Percentiles rank a stretch among this genome's conserved stretches.
These are phyloP conservation scores for Nautilus pompilius DNA, from an alignment of 1,140 invertebrate genomes.

Conservation along the genomic window DNA sequence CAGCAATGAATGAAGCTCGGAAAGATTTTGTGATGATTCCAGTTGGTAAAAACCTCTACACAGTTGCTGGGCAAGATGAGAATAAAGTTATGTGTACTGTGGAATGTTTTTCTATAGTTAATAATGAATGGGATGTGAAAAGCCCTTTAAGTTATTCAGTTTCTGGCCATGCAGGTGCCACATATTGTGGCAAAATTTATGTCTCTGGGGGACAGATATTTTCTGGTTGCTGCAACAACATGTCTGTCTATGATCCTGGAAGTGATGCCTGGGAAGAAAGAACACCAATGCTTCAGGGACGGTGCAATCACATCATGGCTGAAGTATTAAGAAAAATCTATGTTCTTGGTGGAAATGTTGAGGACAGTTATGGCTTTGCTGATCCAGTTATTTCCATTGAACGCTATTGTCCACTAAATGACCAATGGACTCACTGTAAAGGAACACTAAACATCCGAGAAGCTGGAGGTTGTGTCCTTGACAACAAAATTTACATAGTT, in stretches of 20 bases:
- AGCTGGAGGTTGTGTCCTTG: constrained; percentile 42
- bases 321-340: constrained; percentile 38
- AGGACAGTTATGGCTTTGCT: constrained; percentile 47
- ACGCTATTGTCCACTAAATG: constrained; percentile 31
- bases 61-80: constrained; percentile 52
- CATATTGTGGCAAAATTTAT: constrained; percentile 42
- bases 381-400: constrained; percentile 47
- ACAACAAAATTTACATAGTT: constrained; percentile 45
- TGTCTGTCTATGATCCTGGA: constrained; percentile 35
- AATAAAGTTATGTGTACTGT: constrained; percentile 52
- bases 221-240: constrained; percentile 42
- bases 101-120: constrained; percentile 44
- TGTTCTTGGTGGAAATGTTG: constrained; percentile 48
- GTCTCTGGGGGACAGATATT: constrained; percentile 48
- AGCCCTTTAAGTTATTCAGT: constrained; percentile 41
- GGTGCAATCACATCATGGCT: constrained; percentile 50
- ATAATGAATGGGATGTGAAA: constrained; percentile 50
- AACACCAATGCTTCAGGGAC: constrained; percentile 36
- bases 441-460: constrained; percentile 45
- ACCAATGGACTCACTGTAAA: constrained; percentile 47
- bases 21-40: constrained; percentile 52
- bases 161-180: constrained; percentile 46
- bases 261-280: constrained; percentile 43
- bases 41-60: constrained; percentile 39
- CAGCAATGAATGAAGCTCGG: constrained; percentile 52